Evolutionary conservation across 2,888 invertebrate genomes (phyloP).

Genomic region (Sympetrum striolatum): DNA sequence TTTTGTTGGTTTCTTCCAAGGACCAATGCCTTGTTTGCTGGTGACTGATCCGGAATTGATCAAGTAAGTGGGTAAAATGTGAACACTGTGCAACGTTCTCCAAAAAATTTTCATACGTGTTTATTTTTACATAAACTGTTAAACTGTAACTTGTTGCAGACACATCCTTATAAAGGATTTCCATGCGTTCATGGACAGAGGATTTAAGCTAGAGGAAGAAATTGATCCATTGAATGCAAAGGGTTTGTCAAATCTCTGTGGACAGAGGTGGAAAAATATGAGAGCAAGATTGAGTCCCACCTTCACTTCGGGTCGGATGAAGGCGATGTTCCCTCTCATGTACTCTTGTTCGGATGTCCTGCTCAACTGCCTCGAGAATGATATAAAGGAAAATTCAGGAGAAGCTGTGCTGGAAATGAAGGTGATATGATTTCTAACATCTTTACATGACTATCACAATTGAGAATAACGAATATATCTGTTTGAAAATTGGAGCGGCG

Average conservation of each 20-base stretch:
- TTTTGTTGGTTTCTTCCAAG: conserved; percentile 47
- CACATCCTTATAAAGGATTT: conserved; percentile 38
- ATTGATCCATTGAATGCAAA: conserved; percentile 36
- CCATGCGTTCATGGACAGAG: conserved; percentile 1
- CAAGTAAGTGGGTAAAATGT: neutral
- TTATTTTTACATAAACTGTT: no score
- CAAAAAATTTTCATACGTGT: neutral
- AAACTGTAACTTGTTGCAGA: neutral
- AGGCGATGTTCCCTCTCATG: conserved; percentile 44
- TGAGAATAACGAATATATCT: no score
- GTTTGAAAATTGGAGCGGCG: no score
- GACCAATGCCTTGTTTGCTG: conserved; percentile 47
- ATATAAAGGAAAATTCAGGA: neutral
- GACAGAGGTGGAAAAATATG: conserved; percentile 45
- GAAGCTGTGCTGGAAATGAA: conserved; percentile 14
- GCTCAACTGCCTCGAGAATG: neutral
- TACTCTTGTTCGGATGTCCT: neutral
- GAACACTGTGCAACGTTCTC: neutral
- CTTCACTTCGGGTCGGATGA: conserved; percentile 45
- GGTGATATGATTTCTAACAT: neutral
- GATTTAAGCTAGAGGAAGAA: neutral
- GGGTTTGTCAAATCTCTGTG: conserved; percentile 8
- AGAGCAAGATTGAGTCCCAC: conserved; percentile 37
- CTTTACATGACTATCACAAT: no score
- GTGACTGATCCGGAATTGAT: conserved; percentile 47